Conservation (phyloP, 2,888 invertebrate genomes). For the Ligdia adustata region DNA sequence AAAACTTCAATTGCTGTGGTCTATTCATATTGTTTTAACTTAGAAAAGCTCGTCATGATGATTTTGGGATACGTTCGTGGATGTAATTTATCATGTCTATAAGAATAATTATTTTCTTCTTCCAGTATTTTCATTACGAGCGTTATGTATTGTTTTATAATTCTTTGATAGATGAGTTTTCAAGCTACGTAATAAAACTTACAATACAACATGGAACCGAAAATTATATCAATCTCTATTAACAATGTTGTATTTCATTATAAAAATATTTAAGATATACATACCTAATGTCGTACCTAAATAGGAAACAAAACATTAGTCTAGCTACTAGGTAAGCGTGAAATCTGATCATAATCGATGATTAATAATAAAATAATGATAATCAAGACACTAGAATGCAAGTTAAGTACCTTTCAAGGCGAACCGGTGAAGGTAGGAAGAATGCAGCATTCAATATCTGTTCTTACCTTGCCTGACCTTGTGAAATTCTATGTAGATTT, state of each 20-base stretch:
- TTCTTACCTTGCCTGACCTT: conserved; percentile 50
- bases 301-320: background rate
- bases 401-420: conserved; percentile 60
- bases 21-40: background rate
- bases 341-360: conserved; percentile 7
- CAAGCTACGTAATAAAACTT: too few species aligned
- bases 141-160: too few species aligned
- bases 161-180: too few species aligned
- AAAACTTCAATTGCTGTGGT: background rate
- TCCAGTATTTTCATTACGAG: too few species aligned
- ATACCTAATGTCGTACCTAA: background rate
- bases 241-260: too few species aligned
- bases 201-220: too few species aligned
- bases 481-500: too few species aligned
- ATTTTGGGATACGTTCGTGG: conserved; percentile 2
- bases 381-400: conserved; percentile 52
- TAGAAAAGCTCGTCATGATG: conserved; percentile 2
- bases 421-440: conserved; percentile 66
- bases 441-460: conserved; percentile 54
- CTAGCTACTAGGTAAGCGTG: background rate
- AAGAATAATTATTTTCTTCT: too few species aligned
- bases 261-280: too few species aligned
- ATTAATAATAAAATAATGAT: conserved; percentile 37
- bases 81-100: too few species aligned
- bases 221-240: too few species aligned